Conservation (phyloP, 2,888 invertebrate species). For the Anthoptus insignis region DNA sequence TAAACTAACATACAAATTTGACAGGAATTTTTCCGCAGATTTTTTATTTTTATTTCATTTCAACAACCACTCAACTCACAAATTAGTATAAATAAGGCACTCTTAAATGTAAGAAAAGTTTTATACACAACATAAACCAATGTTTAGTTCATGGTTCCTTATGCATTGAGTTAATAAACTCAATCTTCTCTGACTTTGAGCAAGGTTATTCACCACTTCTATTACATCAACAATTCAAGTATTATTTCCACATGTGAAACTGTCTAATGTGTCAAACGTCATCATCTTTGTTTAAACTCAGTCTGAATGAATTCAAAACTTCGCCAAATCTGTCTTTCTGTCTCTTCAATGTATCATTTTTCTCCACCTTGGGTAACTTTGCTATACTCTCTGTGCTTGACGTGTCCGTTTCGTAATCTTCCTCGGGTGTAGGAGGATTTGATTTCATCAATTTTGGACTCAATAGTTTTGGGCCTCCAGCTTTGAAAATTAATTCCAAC, state of each 20-base stretch:
- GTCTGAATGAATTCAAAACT: constrained; percentile 77
- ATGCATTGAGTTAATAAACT: constrained; percentile 10
- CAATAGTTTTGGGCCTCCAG: constrained; percentile 67
- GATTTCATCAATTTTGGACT: constrained; percentile 73
- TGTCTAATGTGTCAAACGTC: constrained; percentile 54
- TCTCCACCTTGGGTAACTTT: constrained; percentile 73
- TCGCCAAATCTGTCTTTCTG: constrained; percentile 76
- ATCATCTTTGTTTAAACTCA: constrained; percentile 75
- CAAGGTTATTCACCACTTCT: neutral
- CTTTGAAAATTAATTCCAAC: constrained; percentile 73
- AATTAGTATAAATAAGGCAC: constrained; percentile 66
- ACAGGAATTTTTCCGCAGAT: neutral
- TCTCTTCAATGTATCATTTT: constrained; percentile 78
- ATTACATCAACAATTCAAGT: neutral
- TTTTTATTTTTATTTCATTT: constrained; percentile 25
- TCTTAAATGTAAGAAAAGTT: constrained; percentile 72
- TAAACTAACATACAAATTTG: neutral
- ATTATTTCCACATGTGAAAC: neutral
- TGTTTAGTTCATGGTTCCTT: constrained; percentile 8
- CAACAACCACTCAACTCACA: constrained; percentile 31
- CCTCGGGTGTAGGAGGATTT: constrained; percentile 74
- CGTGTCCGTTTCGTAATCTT: constrained; percentile 66
- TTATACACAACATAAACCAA: constrained; percentile 49
- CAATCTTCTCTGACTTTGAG: constrained; percentile 24
- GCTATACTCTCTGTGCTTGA: constrained; percentile 71